These are phyloP conservation scores for Polypterus bichir DNA, from an alignment of 2,113 vertebrate species.

Conservation along the genomic window DNA sequence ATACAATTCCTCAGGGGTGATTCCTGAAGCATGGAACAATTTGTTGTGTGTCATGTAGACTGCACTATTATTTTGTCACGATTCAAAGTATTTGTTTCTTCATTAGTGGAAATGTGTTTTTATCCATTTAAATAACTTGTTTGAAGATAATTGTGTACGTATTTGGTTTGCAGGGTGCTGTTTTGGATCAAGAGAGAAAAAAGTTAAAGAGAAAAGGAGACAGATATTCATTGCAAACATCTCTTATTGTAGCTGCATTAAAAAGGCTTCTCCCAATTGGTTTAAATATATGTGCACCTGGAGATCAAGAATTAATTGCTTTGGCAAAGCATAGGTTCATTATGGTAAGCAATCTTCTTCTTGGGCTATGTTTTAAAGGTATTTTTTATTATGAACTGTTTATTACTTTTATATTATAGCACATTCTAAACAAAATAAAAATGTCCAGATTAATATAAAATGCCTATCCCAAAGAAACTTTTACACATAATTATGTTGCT, in stretches of 20 bases:
- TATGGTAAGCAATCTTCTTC: slow-evolving; percentile 45
- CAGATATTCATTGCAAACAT: slow-evolving; percentile 82
- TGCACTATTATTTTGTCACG: neutral
- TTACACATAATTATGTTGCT: too few relatives aligned
- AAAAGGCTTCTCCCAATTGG: slow-evolving; percentile 83
- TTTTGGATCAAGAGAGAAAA: slow-evolving; percentile 89
- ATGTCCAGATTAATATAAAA: too few relatives aligned
- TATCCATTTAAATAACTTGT: neutral
- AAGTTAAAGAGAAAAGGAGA: slow-evolving; percentile 87
- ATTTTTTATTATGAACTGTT: too few relatives aligned
- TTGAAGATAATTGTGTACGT: too few relatives aligned
- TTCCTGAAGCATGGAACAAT: too few relatives aligned
- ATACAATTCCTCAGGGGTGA: too few relatives aligned
- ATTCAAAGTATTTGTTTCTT: neutral
- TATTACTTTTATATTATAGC: too few relatives aligned
- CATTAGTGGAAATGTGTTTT: neutral
- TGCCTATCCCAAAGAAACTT: too few relatives aligned
- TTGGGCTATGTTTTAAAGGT: neutral
- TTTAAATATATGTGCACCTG: slow-evolving; percentile 83
- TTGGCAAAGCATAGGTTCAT: slow-evolving; percentile 80
- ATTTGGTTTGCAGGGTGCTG: slow-evolving; percentile 56
- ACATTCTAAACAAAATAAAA: too few relatives aligned
- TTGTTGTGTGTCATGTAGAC: neutral
- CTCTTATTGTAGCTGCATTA: slow-evolving; percentile 81
- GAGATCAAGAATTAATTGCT: slow-evolving; percentile 86